Base-by-base conservation (phyloP, 2,888 invertebrate genomes). In the Apodemia hepburni region DNA sequence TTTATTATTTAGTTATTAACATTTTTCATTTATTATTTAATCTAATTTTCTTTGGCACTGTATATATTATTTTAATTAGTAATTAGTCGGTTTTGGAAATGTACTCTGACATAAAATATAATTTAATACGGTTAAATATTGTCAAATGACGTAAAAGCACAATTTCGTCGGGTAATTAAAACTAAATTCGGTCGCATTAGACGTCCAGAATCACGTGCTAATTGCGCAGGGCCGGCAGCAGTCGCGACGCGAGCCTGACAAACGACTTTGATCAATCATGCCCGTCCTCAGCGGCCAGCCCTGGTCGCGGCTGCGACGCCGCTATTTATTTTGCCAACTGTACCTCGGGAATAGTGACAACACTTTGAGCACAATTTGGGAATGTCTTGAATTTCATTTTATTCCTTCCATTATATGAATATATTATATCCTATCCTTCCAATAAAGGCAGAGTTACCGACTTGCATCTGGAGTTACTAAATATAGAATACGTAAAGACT, bases 231-330 rank as follows among this genome's bases (percentile, higher is more conserved):
- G 69, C 64, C 68, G 63, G 66, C 66, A 65, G 35, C 60, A 62
- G 81, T 82, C 83, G 86, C 85, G 84, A 87, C 83, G 83, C 83
- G 87, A 88, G 87, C 81, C 80, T 67, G 65, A 67, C 66, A 67
- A 67, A 67, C 66, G 66, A 67, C 66, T 87, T 86, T 85, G 87
- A 89, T 89, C 88, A 89, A 89, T 89, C 89, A 89, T 84, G 35
- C 71, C 81, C 80, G 85, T 82, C 82, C 85, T 85, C 78, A 79
- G 81, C 78, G 82, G 81, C 77, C 82, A 79, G 82, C 84, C 83
- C 82, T 81, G 80, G 79, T 81, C 81, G 78, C 80, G 79, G 81
- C 82, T 81, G 72, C 72, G 73, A 72, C 69, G 71, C 61, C 70
- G 70, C 71, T 71, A 77, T 78, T 77, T 79, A 75, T 78, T 83